Base-by-base conservation (phyloP, 2,113 vertebrate genomes). In the Onychostoma macrolepis region DNA sequence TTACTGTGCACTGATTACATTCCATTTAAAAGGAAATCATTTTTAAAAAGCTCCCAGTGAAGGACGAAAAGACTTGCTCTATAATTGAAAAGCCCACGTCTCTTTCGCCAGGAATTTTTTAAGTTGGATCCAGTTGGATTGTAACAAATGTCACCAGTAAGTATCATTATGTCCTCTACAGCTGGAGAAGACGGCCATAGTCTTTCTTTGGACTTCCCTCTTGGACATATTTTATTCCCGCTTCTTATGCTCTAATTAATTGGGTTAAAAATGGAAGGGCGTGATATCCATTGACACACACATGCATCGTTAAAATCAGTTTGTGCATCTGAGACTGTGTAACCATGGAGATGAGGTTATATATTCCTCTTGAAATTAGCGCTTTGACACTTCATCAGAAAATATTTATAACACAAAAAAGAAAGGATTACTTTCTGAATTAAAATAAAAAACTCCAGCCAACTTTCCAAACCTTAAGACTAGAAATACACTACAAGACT, bases 201-300 rank as follows among this genome's bases (percentile, higher is more conserved):
- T 61, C 21, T 41, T 41, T 86, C 75, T 78, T 65, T 71, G 38
- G 36, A 78, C 75, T 71, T 36, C 6, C 21, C 65, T 78, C 6
- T 45, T 75, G 72, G 72, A 75, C n/a, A 75, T 45, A 19, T 67
- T 71, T 13, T 19, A 78, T 76, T 43, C 71, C 67, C 24, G 61
- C 58, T 69, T 85, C 30, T 38, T 76, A 85, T 78, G 84, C 76
- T 71, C 76, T n/a, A 58, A 56, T 80, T 80, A 86, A 80, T 86
- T 58, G n/a, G 33, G 77, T 71, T 86, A 86, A 86, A 80, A 86
- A 72, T 71, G 63, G 48, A 86, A 30, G 24, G 33, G 33, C 48
- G 4, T 43, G n/a, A 43, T 71, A 50, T 33, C 12, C 61, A 48
- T 36, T 41, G 76, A 41, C 84, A 85, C 72, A 15, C 63, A 4